Conservation (phyloP, 2,888 invertebrate genomes). For the Spicauda simplicius region DNA sequence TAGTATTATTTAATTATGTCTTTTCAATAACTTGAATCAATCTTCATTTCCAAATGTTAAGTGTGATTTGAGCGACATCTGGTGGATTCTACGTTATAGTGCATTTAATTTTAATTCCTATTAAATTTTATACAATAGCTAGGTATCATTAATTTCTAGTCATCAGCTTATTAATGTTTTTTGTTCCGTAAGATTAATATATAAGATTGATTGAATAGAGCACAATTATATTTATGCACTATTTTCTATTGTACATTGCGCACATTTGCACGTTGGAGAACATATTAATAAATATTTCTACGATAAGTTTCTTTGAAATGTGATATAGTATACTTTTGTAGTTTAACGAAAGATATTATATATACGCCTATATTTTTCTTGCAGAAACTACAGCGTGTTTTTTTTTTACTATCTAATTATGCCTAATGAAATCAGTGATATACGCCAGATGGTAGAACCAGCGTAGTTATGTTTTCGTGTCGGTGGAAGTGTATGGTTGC, state of each 20-base stretch:
- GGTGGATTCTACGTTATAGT: not conserved
- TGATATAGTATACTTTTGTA: conserved; percentile 1
- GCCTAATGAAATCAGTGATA: too few species aligned
- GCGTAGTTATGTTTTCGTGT: too few species aligned
- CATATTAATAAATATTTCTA: not conserved
- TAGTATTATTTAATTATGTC: too few species aligned
- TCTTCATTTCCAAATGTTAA: too few species aligned
- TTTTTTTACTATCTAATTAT: too few species aligned
- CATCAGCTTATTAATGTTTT: conserved; percentile 14
- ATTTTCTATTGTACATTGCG: conserved; percentile 36
- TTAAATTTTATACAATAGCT: not conserved
- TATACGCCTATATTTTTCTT: not conserved
- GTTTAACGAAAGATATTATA: not conserved
- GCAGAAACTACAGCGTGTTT: too few species aligned
- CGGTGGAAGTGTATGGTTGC: too few species aligned
- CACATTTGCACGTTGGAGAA: conserved; percentile 41
- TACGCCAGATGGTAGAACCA: too few species aligned
- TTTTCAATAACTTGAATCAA: too few species aligned
- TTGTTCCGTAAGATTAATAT: not conserved
- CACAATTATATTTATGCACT: conserved; percentile 40
- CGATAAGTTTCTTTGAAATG: not conserved
- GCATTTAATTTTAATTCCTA: not conserved
- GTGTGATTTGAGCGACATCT: not conserved
- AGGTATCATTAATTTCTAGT: conserved; percentile 21
- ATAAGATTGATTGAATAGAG: conserved; percentile 25